Evolutionary conservation across 2,797 vertebrate species (phyloP), one percentile per base, ranked within the genome.

Genomic region (Macrochelys suwanniensis): DNA sequence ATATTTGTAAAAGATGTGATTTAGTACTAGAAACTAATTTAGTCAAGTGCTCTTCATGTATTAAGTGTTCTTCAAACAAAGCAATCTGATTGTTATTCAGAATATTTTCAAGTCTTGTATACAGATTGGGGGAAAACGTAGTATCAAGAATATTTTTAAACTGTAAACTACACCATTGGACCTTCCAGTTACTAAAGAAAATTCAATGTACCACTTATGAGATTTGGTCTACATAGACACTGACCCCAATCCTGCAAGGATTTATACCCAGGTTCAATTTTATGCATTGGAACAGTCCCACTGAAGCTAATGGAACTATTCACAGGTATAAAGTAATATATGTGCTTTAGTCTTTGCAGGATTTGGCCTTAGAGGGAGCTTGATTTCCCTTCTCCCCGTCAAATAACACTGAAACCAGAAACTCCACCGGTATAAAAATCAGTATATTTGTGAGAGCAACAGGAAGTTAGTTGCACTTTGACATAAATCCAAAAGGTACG

Each of bases 391-490:
- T 80, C 23, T 71, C 17, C 68, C 68, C 10, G 26, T 61, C 53
- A 31, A 33, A 15, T 45, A 87, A 89, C 91, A 79, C 47, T 8
- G 49, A 80, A 59, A 71, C 42, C 0, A 79, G 53, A 90, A 93
- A 54, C n/a, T 81, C 19, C 65, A 78, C 61, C 77, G 86, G 59
- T 0, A 42, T 31, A 94, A 94, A 80, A 80, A 57, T 0, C 16
- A 42, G 53, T 31, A 23, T 68, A 23, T 83, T 56, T 87, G 83
- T 53, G 76, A 87, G 94, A 96, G 71, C 65, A 93, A 88, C 28
- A 88, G 80, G 49, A 96, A 94, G 82, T 83, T 91, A 54, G 1
- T 11, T 93, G 89, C 68, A 90, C 80, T 85, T 92, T 80, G 86
- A 51, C 84, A 92, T 93, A 92, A 84, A 89, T 61, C 33, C 87